Evolutionary conservation across 1,140 invertebrate species (phyloP), one percentile per base, ranked within the genome.

Genomic region (Andrena cerasifolii): DNA sequence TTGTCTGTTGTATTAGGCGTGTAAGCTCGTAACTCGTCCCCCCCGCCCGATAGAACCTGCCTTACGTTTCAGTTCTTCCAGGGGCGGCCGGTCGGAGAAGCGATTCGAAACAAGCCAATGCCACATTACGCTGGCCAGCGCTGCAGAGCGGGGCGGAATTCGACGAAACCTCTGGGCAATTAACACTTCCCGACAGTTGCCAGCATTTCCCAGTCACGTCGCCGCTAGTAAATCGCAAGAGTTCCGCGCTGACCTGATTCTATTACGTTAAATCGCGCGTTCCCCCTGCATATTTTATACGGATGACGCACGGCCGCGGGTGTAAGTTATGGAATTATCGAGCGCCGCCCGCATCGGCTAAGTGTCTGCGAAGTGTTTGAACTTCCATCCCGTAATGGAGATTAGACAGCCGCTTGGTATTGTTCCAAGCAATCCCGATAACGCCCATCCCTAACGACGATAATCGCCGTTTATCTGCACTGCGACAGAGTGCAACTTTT

Each of bases 291-390:
- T 56, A 45, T 18, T 66, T 66, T 54, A 56, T 33, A 31, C 53
- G n/a, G 16, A 62, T n/a, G n/a, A 26, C 59, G 10, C 31, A 3
- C 26, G 10, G 43, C 8, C 51, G 3, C 28, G 16, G 18, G 16
- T 18, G 56, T 66, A 75, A 56, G 45, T 75, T 75, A 75, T 53
- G 62, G 33, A 65, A 74, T 66, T 65, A 66, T 74, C 72, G 72
- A 56, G n/a, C 62, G 36, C 14, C 14, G 10, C 21, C 28, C n/a
- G n/a, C 28, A 28, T 58, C 24, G 47, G 61, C 36, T 75, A 75
- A 75, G 72, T 75, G 72, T 75, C 26, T 36, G 31, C 16, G 51
- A 75, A 75, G 72, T 75, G 72, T 75, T 75, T 66, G 72, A 24
- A 54, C 51, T 40, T 75, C 62, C 72, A 67, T 56, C 56, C 14